Base-by-base conservation (phyloP, 92 coral and sea anemone species). In the Palythoa heliodiscus region DNA sequence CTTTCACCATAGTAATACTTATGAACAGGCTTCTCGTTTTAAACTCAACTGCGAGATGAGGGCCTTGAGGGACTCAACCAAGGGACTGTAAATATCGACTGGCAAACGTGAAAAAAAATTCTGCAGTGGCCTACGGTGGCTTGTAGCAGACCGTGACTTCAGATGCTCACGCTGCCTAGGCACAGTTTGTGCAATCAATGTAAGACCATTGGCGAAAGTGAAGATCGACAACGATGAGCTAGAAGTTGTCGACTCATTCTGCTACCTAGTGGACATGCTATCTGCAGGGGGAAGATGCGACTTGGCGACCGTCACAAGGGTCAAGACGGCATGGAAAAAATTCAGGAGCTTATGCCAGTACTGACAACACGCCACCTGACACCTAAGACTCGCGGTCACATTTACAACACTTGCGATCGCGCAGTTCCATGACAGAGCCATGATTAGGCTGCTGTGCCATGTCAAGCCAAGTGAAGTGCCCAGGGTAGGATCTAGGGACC, bases 401-500 rank as follows among this genome's bases (percentile, higher is more conserved):
- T 71, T 19, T 71, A 71, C 75, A 71, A 38, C 75, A 71, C 75
- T 43, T 73, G 77, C 58, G 37, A n/a, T n/a, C 19, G 77, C 13
- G 58, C 63, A 74, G 78, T 20, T 48, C 78, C 38, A 48, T 74
- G 63, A 70, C 47, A 70, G 74, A 10, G 74, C 74, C 74, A 70
- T 70, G 47, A 70, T 70, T 70, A 70, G 37, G 74, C 74, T 23
- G 74, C 74, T 70, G 74, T 70, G 74, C 74, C 74, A 70, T 70
- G 74, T 70, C 40, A 70, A 70, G 74, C 74, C 74, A 48, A 23
- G 5, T 70, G 63, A 47, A 39, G 69, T 13, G 77, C 58, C 77
- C 77, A 73, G 77, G 77, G 77, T 76, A 23, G 68, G 68, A 76
- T 76, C 82, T 76, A 76, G 82, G 82, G 82, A 76, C 82, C 69